A percentile compares a stretch with the other conserved stretches of the same genome.
Evolutionary conservation across 2,888 invertebrate species (phyloP).

Genomic region (Odontomyia ornata): DNA sequence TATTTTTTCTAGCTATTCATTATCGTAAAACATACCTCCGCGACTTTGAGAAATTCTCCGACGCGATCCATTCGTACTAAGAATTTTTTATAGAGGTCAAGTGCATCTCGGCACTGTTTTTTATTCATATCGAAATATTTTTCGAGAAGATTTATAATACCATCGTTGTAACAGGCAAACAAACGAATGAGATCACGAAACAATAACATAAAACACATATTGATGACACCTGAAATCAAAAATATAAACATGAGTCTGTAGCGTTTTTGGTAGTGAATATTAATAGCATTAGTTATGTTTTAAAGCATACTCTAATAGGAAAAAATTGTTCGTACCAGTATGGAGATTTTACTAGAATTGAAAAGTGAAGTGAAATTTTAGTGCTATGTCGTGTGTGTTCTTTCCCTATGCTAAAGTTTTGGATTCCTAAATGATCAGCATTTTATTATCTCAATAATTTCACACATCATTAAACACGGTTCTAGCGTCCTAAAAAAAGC

Average conservation of each 20-base stretch:
- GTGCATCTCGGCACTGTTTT: slow-evolving; percentile 96
- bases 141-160: slow-evolving; percentile 97
- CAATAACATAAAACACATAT: slow-evolving; percentile 98
- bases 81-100: slow-evolving; percentile 99
- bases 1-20: too few species aligned
- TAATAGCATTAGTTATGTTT: too few species aligned
- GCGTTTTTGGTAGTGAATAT: background rate
- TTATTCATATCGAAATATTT: slow-evolving; percentile 99
- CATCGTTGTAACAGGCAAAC: slow-evolving; percentile 99
- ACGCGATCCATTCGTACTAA: slow-evolving; percentile 98
- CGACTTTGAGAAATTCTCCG: slow-evolving; percentile 94
- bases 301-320: background rate
- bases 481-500: too few species aligned
- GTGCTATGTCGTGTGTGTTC: too few species aligned
- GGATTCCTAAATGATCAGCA: too few species aligned
- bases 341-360: too few species aligned
- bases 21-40: slow-evolving; percentile 65
- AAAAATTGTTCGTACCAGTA: background rate
- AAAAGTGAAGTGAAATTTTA: too few species aligned
- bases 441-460: too few species aligned
- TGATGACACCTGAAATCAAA: slow-evolving; percentile 81
- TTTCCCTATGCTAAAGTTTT: too few species aligned
- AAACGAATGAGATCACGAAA: slow-evolving; percentile 98
- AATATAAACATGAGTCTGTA: too few species aligned
- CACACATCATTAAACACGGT: too few species aligned